phyloP scores from a whole-genome alignment of 2,797 vertebrate genomes.

The Coregonus suidteri region DNA sequence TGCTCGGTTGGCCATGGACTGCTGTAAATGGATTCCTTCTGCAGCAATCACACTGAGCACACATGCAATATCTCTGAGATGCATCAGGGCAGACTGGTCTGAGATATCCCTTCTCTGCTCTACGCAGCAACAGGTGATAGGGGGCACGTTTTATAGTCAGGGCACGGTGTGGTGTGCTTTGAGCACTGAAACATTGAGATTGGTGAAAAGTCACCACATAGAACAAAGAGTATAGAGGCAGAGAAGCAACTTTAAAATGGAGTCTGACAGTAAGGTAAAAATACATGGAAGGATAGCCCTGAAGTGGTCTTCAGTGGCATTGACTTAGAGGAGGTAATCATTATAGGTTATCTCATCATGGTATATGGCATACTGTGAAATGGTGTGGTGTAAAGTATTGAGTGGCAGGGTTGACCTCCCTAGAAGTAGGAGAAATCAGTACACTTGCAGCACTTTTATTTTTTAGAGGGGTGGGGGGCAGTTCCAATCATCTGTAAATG shows the following conservation, averaged over 20 bases:
- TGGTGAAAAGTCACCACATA: not conserved
- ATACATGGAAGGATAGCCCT: not conserved
- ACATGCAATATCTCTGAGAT: constrained; percentile 15
- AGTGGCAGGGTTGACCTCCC: not conserved
- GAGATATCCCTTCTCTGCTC: not conserved
- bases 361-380: not conserved
- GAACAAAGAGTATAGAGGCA: not conserved
- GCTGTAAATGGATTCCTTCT: constrained; percentile 22
- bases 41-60: constrained; percentile 20
- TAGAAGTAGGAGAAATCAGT: too few relatives aligned
- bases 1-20: not conserved
- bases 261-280: not conserved
- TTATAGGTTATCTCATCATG: not conserved
- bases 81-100: not conserved
- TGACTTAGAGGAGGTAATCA: not conserved
- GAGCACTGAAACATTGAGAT: not conserved
- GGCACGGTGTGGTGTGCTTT: not conserved
- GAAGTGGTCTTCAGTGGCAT: not conserved
- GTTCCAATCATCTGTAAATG: too few relatives aligned
- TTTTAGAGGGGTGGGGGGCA: too few relatives aligned
- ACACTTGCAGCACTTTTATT: too few relatives aligned
- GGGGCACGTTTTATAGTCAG: not conserved
- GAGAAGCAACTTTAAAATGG: not conserved
- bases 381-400: not conserved
- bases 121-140: not conserved